Conservation (phyloP, 2,113 vertebrate species). For the Campylomormyrus tamandua region DNA sequence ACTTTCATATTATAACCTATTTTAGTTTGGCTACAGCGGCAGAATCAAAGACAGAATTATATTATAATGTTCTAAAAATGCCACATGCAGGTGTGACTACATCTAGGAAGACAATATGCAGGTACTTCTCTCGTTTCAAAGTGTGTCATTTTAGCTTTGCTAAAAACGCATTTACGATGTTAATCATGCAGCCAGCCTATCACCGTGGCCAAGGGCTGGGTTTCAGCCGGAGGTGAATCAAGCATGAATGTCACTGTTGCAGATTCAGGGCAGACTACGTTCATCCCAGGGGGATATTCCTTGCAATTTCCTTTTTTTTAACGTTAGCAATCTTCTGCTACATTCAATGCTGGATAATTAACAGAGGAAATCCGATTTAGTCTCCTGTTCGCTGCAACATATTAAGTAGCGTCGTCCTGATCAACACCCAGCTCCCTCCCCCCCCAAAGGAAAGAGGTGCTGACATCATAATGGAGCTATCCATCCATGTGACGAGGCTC, state of each 20-base stretch:
- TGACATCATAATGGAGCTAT: slow-evolving; percentile 53
- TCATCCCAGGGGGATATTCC: slow-evolving; percentile 25
- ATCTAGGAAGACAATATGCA: background rate
- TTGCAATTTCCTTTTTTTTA: slow-evolving; percentile 11
- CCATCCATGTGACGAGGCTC: slow-evolving; percentile 45
- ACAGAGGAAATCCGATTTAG: slow-evolving; percentile 25
- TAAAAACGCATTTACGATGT: background rate
- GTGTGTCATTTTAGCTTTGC: background rate
- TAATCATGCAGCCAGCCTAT: background rate
- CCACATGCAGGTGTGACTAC: background rate
- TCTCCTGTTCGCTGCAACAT: slow-evolving; percentile 47
- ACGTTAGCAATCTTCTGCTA: slow-evolving; percentile 28
- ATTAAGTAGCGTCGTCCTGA: slow-evolving; percentile 49
- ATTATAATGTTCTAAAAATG: background rate
- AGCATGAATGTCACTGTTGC: background rate
- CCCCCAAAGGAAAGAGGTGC: background rate
- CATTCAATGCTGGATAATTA: slow-evolving; percentile 32
- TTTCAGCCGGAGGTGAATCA: background rate
- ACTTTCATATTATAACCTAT: background rate
- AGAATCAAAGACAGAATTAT: background rate
- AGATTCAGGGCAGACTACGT: background rate
- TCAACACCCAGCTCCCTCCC: slow-evolving; percentile 36
- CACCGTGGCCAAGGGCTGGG: background rate
- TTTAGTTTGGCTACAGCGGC: background rate
- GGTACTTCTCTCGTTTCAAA: background rate